Base-by-base conservation (phyloP, 2,888 invertebrate genomes). In the Anoplius nigerrimus region DNA sequence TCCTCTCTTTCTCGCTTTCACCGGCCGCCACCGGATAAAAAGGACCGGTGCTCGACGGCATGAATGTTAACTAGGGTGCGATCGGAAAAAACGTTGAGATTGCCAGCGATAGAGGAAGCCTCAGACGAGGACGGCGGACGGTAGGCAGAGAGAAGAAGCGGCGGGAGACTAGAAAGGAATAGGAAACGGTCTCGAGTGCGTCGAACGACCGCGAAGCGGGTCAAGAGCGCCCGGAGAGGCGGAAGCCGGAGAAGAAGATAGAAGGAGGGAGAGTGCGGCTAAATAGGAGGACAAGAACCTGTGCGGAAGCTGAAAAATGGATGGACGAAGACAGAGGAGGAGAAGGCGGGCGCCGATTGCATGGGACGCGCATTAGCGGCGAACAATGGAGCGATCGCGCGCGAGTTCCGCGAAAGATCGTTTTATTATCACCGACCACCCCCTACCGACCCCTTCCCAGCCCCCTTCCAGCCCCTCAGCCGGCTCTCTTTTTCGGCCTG, bases 331-430 rank as follows among this genome's bases (percentile, higher is more conserved):
- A 18, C n/a, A 21, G 43, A 52, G 43, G 51, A 62, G 55, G 27
- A 56, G 13, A 22, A 48, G 24, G 22, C 2, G 2, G 15, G 22
- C 11, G 22, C 13, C 53, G 61, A 61, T 34, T 45, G 56, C 57
- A 66, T 61, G 24, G 48, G 62, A 59, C 59, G 75, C 74, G 79
- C 74, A 74, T 81, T 76, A 75, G 72, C 69, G 52, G 68, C 62
- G 65, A 82, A 82, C 82, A 81, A 82, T 81, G 70, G 75, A 74
- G 68, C 76, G 79, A 82, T 80, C 72, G 72, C 73, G 69, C 78
- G 66, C 77, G 74, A 79, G 75, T 60, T 59, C 69, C 66, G 63
- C 55, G 59, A 34, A 21, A 74, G 71, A 72, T 75, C 78, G 76
- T 75, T 82, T 82, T 81, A 77, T 81, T 76, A 78, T 77, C 79